Evolutionary conservation across 2,797 vertebrate species (phyloP).

Genomic region (Intellagama lesueurii): DNA sequence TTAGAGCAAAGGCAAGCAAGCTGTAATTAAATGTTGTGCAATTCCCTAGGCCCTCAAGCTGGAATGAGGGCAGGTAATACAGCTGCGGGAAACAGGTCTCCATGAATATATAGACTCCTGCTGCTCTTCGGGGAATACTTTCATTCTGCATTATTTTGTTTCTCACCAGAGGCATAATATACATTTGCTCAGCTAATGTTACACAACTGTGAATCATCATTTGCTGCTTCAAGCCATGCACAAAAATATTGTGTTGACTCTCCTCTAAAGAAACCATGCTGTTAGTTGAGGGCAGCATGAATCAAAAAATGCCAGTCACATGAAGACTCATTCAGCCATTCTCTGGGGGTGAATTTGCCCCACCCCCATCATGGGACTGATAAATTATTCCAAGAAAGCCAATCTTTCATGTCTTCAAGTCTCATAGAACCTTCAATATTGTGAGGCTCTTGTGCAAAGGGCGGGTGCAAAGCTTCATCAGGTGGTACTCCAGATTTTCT

Average conservation of each 20-base stretch:
- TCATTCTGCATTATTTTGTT: slow-evolving; percentile 19
- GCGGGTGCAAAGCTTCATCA: no score
- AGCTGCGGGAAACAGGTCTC: slow-evolving; percentile 45
- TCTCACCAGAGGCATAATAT: neutral
- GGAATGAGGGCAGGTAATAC: slow-evolving; percentile 20
- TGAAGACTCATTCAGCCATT: no score
- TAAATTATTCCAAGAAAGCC: no score
- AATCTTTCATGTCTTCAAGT: no score
- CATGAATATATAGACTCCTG: slow-evolving; percentile 30
- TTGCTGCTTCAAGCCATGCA: slow-evolving; percentile 5
- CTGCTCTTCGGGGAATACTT: slow-evolving; percentile 30
- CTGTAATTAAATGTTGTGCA: slow-evolving; percentile 33
- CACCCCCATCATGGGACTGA: no score
- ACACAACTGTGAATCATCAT: neutral
- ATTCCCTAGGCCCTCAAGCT: slow-evolving; percentile 46
- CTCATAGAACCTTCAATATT: no score
- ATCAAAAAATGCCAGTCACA: slow-evolving; percentile 17
- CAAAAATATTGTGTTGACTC: slow-evolving; percentile 20
- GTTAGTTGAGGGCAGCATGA: neutral
- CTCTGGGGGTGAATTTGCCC: no score
- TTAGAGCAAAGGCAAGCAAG: slow-evolving; percentile 49
- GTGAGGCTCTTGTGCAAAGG: no score
- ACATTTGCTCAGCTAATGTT: slow-evolving; percentile 26
- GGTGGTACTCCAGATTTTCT: no score
- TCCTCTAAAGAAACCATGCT: neutral